Evolutionary conservation across 2,888 invertebrate species (phyloP).

Genomic region (Lasioglossum figueresi): DNA sequence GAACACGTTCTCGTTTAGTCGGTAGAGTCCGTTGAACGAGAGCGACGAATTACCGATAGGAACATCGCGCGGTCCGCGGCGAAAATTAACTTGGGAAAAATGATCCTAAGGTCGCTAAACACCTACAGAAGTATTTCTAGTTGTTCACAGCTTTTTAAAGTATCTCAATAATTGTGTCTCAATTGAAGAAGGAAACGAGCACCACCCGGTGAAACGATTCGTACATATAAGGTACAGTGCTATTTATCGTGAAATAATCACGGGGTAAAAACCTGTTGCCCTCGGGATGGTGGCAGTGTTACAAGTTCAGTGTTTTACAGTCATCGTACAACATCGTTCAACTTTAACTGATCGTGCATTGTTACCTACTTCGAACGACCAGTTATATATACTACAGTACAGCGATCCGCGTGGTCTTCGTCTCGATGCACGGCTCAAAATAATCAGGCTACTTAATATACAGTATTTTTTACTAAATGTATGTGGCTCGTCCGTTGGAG

Average conservation of each 20-base stretch:
- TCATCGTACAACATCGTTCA: slow-evolving; percentile 14
- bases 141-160: slow-evolving; percentile 25
- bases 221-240: background rate
- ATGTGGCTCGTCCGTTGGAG: background rate
- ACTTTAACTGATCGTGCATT: slow-evolving; percentile 23
- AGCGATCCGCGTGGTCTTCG: background rate
- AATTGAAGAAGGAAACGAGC: background rate
- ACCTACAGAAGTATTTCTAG: background rate
- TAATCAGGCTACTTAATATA: background rate
- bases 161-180: background rate
- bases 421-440: slow-evolving; percentile 16
- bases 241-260: slow-evolving; percentile 6
- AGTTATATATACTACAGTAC: slow-evolving; percentile 16
- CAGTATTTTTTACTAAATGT: background rate
- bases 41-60: background rate
- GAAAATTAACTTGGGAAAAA: background rate
- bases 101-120: background rate
- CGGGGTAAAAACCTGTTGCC: slow-evolving; percentile 53
- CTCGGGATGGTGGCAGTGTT: slow-evolving; percentile 66
- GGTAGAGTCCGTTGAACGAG: background rate
- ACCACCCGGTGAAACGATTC: background rate
- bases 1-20: background rate
- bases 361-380: slow-evolving; percentile 14
- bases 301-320: slow-evolving; percentile 14
- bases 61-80: background rate